Base-by-base conservation (phyloP, 2,888 invertebrate species). In the Clostera curtula region DNA sequence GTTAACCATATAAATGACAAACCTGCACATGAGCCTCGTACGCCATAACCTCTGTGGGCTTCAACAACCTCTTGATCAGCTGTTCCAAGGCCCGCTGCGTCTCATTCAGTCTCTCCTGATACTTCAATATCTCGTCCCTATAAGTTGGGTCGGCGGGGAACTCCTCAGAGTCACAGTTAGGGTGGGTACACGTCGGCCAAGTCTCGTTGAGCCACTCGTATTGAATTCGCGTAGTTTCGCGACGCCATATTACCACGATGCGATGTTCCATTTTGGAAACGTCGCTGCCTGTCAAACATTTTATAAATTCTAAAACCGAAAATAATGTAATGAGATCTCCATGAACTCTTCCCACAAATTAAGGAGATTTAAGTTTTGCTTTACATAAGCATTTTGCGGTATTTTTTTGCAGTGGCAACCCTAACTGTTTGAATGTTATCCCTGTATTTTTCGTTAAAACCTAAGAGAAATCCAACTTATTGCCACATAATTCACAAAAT, bases 181-280 rank as follows among this genome's bases (percentile, higher is more conserved):
- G 36, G 24, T 87, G 85, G 11, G 69, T 66, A 24, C 90, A 88
- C 1, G 74, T 70, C 25, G 88, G 86, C 90, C 91, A 91, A 18
- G 89, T 90, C 27, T 87, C 87, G 43, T 90, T 87, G 27, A 95
- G 73, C 96, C 97, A 97, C 68, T 96, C 96, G 68, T 95, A 97
- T 55, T 94, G 94, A 6, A 97, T 80, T 45, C 92, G 91, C n/a
- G 90, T 89, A 5, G 90, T 87, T 58, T 96, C 96, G 19, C 92
- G 88, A 1, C 97, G 88, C 96, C 97, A 97, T 39, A 97, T 88
- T 22, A 97, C 90, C 1, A 95, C 96, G 34, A 97, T 89, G 45
- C 93, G 89, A 35, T 93, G 83, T 20, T 91, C 75, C 24, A 93
- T 54, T 6, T 69, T 88, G 0, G 74, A 68, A 5, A 64, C 44